Evolutionary conservation across 2,113 vertebrate genomes (phyloP), one percentile per base, ranked within the genome.

Genomic region (Xenopus borealis): DNA sequence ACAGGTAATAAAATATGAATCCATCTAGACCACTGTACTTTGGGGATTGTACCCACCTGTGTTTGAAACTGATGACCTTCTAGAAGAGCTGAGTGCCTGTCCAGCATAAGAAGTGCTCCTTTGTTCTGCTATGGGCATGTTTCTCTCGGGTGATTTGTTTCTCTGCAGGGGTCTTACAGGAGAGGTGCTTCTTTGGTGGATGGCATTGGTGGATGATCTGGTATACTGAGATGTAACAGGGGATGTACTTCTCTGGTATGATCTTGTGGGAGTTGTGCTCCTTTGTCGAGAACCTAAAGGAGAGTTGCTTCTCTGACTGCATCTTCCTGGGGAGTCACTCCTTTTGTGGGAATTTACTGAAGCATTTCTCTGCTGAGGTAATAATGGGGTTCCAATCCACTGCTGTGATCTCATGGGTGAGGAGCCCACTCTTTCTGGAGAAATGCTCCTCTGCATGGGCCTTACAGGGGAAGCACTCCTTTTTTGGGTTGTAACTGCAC

Each of bases 51-150:
- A 70, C 53, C 19, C 1, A 76, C 73, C 73, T 76, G 66, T 52
- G 40, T 63, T 63, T 69, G 73, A 12, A 33, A 45, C 6, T 45
- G 73, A 63, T 62, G 58, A 33, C 61, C 66, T 69, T 69, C 58
- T 47, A 61, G 14, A 45, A 7, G 27, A 20, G 19, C 12, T 57
- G 14, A 33, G n/a, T 17, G 65, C 11, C 3, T 67, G 33, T 14
- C 52, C 64, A 6, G 12, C 14, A 13, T 30, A n/a, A 14, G 45
- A 67, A 13, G 18, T 23, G 18, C 46, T 23, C 19, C 46, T 52
- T 45, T 45, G 33, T 19, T 58, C 13, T 66, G 65, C 52, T 1
- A 10, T 17, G 17, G 63, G 17, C 53, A n/a, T n/a, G 17, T 16
- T 55, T 16, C 58, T 61, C 9, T 23, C 58, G 2, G 20, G 58